phyloP scores from a whole-genome alignment of 1,140 invertebrate species.

The Drosophila funebris region DNA sequence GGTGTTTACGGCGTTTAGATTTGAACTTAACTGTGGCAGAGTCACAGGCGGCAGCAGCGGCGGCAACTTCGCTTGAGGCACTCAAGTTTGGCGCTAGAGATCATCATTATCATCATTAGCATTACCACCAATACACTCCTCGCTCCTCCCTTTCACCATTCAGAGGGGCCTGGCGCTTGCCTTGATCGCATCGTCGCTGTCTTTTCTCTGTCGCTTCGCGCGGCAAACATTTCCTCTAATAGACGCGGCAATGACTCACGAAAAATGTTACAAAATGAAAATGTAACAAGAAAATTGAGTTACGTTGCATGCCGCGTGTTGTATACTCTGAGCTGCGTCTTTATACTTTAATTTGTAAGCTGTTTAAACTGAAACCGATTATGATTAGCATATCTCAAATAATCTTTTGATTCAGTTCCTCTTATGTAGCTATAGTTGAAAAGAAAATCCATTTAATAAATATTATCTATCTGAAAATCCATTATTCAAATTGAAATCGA shows the following conservation, averaged over 20 bases:
- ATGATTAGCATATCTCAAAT: too few relatives aligned
- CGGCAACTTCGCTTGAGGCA: constrained; percentile 28
- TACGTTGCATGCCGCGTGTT: background rate
- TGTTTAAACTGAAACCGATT: too few relatives aligned
- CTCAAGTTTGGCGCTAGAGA: constrained; percentile 62
- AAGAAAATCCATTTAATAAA: too few relatives aligned
- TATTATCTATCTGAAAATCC: too few relatives aligned
- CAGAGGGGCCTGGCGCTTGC: constrained; percentile 1
- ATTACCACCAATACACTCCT: constrained; percentile 29
- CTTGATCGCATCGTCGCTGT: constrained; percentile 4
- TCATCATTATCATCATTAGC: constrained; percentile 72
- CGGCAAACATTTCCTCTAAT: constrained; percentile 46
- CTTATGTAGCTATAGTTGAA: too few relatives aligned
- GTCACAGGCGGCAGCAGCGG: constrained; percentile 1
- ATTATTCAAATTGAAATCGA: too few relatives aligned
- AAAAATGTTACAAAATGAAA: constrained; percentile 64
- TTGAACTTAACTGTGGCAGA: constrained; percentile 29
- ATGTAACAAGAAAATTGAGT: constrained; percentile 33
- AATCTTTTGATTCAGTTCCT: too few relatives aligned
- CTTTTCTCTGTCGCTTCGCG: constrained; percentile 16
- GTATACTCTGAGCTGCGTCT: too few relatives aligned
- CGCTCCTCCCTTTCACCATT: constrained; percentile 23
- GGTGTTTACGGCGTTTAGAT: constrained; percentile 59
- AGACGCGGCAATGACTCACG: constrained; percentile 65
- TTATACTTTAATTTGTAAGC: too few relatives aligned